These are phyloP conservation scores for Clarias gariepinus DNA, from an alignment of 2,113 vertebrate genomes.

Conservation along the genomic window DNA sequence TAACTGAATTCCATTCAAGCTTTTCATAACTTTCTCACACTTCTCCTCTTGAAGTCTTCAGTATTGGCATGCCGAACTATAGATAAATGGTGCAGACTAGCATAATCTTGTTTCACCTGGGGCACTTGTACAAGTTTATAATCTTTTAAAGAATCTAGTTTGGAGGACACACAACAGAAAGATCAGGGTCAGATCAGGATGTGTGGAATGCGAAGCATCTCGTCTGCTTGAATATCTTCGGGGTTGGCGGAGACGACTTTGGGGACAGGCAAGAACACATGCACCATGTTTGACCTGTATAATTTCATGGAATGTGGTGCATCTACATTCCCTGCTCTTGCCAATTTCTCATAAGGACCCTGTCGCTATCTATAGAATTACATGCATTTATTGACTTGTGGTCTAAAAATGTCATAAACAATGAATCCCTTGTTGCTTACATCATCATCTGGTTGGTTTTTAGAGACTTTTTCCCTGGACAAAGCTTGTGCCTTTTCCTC, in stretches of 20 bases:
- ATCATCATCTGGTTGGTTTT: background rate
- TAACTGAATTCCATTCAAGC: slow-evolving; percentile 1
- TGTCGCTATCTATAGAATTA: background rate
- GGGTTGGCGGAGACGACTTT: background rate
- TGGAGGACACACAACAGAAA: background rate
- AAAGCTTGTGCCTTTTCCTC: background rate
- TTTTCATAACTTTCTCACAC: slow-evolving; percentile 4
- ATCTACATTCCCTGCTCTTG: slow-evolving; percentile 8
- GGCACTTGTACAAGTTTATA: background rate
- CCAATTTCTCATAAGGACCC: background rate
- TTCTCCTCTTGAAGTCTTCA: background rate
- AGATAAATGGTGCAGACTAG: background rate
- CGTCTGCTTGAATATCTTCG: background rate
- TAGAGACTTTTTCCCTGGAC: background rate
- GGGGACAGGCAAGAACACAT: background rate
- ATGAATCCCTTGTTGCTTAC: background rate
- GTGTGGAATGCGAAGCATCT: slow-evolving; percentile 11
- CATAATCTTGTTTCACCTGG: background rate
- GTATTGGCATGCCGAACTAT: background rate
- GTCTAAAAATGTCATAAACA: background rate
- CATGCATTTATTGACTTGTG: background rate
- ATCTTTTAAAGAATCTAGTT: background rate
- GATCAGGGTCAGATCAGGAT: background rate
- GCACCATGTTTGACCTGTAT: background rate
- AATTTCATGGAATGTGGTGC: slow-evolving; percentile 13